phyloP scores from a whole-genome alignment of 2,888 invertebrate species.

The Drosophila greeni region DNA sequence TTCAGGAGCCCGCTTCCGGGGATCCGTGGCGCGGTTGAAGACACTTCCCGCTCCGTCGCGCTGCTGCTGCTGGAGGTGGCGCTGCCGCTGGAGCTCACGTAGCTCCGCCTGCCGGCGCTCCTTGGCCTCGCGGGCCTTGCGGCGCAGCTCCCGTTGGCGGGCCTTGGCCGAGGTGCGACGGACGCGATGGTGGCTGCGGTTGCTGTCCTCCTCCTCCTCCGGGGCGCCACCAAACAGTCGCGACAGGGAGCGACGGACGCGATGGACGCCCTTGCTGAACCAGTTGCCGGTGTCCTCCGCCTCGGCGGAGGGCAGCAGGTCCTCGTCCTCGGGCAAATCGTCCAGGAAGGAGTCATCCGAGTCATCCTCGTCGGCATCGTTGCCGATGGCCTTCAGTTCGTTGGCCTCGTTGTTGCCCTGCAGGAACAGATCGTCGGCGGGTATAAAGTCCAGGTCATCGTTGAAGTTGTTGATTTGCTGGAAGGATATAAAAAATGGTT shows the following conservation, averaged over 20 bases:
- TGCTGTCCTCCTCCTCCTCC: constrained; percentile 26
- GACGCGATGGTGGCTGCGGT: constrained; percentile 12
- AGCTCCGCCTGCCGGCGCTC: constrained; percentile 19
- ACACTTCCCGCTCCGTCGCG: background rate
- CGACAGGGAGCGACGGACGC: constrained; percentile 74
- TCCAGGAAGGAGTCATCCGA: background rate
- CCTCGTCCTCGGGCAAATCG: constrained; percentile 27
- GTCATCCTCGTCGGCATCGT: background rate
- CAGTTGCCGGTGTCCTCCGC: constrained; percentile 55
- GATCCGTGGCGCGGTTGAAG: constrained; percentile 23
- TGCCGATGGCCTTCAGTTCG: background rate
- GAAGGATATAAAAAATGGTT: background rate
- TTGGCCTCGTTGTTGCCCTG: constrained; percentile 13
- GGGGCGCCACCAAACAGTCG: constrained; percentile 66
- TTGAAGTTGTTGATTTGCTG: constrained; percentile 59
- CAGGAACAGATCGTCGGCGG: constrained; percentile 48
- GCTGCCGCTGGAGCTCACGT: constrained; percentile 18
- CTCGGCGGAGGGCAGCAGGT: background rate
- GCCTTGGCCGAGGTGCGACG: constrained; percentile 6
- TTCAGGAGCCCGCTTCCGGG: constrained; percentile 50
- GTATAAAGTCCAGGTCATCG: constrained; percentile 64
- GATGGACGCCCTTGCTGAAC: constrained; percentile 69
- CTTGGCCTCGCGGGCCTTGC: constrained; percentile 1
- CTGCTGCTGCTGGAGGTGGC: constrained; percentile 22
- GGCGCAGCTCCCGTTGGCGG: constrained; percentile 21